Conservation (phyloP, 2,113 vertebrate species). For the Plecotus auritus region DNA sequence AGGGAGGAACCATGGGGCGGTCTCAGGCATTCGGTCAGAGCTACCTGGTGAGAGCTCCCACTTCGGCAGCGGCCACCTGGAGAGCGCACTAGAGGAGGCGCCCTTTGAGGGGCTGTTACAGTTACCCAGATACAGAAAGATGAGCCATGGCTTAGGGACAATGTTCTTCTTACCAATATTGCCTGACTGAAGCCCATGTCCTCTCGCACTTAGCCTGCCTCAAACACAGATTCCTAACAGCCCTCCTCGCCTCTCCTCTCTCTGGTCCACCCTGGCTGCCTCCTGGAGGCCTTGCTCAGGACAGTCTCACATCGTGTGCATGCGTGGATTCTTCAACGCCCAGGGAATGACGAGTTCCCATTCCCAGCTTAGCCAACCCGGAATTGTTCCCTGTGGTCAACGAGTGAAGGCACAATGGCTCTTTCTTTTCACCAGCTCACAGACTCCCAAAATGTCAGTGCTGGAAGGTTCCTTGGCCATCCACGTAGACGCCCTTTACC, state of each 20-base stretch:
- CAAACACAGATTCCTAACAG: neutral
- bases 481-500: neutral
- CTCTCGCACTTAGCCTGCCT: neutral
- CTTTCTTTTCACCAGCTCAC: neutral
- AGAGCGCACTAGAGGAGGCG: neutral
- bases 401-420: neutral
- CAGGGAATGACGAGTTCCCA: neutral
- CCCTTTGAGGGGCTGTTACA: neutral
- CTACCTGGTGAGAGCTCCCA: neutral
- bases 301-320: rapidly evolving
- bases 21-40: neutral
- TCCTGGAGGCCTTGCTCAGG: neutral
- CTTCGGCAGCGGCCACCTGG: neutral
- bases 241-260: neutral
- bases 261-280: neutral
- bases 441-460: neutral
- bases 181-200: neutral
- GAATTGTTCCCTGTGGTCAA: neutral
- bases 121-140: neutral
- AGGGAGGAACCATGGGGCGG: neutral
- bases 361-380: neutral
- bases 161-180: no score
- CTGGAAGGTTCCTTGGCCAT: neutral
- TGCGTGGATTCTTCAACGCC: neutral
- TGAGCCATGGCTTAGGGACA: neutral